Evolutionary conservation across 1,140 invertebrate genomes (phyloP).

Genomic region (Ptiloglossa arizonensis): DNA sequence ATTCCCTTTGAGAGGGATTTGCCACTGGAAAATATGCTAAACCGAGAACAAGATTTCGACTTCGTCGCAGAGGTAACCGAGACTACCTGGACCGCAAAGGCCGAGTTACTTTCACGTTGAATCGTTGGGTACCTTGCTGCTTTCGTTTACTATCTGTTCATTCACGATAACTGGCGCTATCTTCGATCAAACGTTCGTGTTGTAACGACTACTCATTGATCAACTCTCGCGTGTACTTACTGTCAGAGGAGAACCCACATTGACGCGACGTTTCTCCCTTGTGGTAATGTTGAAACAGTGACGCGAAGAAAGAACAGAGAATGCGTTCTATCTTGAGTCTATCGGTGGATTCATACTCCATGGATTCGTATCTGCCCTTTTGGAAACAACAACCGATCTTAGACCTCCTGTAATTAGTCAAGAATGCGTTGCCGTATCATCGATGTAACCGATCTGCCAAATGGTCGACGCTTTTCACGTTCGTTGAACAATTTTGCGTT

Average conservation of each 20-base stretch:
- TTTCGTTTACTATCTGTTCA: conserved; percentile 21
- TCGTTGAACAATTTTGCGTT: too few relatives aligned
- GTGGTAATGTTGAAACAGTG: too few relatives aligned
- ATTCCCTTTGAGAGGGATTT: not conserved
- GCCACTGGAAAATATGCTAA: not conserved
- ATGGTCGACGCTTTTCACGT: too few relatives aligned
- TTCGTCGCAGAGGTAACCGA: not conserved
- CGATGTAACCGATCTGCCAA: too few relatives aligned
- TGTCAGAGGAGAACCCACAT: not conserved
- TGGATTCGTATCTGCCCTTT: too few relatives aligned
- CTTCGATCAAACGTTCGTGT: conserved; percentile 5
- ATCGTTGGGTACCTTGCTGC: not conserved
- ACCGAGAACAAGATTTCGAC: not conserved
- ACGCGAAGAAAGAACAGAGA: too few relatives aligned
- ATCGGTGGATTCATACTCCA: too few relatives aligned
- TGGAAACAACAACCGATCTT: too few relatives aligned
- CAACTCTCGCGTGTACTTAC: not conserved
- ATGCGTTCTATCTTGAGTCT: too few relatives aligned
- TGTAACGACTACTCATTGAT: conserved; percentile 9
- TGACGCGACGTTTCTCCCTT: not conserved
- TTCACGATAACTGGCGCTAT: not conserved
- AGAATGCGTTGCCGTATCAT: too few relatives aligned
- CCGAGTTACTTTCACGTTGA: conserved; percentile 35
- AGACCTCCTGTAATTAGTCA: too few relatives aligned
- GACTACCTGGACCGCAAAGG: conserved; percentile 9